A percentile compares a stretch with the other conserved stretches of the same genome.
Conservation (phyloP, 2,888 invertebrate genomes). For the Mesorhabditis sp. region DNA sequence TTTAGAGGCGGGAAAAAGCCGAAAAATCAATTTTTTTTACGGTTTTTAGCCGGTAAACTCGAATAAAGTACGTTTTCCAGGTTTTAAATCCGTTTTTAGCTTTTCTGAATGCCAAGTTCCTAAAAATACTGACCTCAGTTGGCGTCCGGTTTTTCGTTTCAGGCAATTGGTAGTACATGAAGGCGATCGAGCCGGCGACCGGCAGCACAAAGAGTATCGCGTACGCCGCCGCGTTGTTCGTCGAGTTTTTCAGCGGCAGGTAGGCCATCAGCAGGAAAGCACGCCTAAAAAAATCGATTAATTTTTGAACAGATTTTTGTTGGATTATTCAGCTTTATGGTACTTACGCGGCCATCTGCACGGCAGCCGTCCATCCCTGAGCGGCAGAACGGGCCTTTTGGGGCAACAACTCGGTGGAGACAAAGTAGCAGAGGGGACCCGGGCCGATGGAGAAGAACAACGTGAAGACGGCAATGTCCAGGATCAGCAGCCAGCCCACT, state of each 20-base stretch:
- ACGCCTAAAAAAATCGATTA: constrained; percentile 29
- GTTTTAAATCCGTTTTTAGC: too few relatives aligned
- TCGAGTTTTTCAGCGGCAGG: constrained; percentile 41
- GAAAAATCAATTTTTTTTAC: too few relatives aligned
- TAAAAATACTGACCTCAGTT: constrained; percentile 18
- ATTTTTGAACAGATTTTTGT: neutral
- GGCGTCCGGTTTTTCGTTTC: constrained; percentile 46
- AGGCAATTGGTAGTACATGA: constrained; percentile 43
- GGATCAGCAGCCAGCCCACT: constrained; percentile 37
- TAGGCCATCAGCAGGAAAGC: constrained; percentile 39
- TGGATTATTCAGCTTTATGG: neutral
- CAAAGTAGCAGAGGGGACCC: constrained; percentile 48
- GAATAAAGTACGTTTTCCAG: too few relatives aligned
- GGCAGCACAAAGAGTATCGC: constrained; percentile 43
- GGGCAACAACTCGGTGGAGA: constrained; percentile 45
- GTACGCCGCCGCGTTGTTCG: constrained; percentile 41
- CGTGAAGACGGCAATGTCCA: constrained; percentile 43
- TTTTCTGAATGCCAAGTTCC: too few relatives aligned
- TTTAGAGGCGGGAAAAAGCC: too few relatives aligned
- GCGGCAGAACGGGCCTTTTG: constrained; percentile 44
- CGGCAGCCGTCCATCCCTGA: constrained; percentile 46
- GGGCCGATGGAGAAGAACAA: constrained; percentile 50
- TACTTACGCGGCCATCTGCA: constrained; percentile 44
- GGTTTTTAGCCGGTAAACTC: too few relatives aligned
- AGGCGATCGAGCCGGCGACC: constrained; percentile 36